A percentile compares a stretch with the other conserved stretches of the same genome.
These are phyloP conservation scores for Epizoanthus stellaris DNA, from an alignment of 92 coral and sea anemone species.

Conservation along the genomic window DNA sequence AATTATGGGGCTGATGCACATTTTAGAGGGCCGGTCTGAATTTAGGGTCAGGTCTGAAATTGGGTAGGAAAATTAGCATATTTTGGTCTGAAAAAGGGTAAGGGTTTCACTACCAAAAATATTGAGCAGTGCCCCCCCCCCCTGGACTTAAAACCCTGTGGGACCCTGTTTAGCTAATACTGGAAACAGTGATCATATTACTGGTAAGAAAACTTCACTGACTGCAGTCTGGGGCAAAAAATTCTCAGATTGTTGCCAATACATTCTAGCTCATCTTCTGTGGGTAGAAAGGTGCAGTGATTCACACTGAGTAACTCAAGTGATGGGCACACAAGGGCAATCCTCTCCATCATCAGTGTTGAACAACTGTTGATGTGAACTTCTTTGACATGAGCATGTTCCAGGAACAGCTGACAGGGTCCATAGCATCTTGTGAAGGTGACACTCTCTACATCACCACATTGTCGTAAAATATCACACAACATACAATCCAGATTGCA, in stretches of 20 bases:
- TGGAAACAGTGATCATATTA: background rate
- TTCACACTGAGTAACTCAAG: constrained; percentile 63
- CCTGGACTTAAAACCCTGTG: too few species aligned
- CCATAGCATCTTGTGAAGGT: constrained; percentile 79
- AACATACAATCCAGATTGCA: constrained; percentile 77
- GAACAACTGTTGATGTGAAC: constrained; percentile 68
- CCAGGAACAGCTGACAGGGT: constrained; percentile 75
- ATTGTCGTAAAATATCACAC: constrained; percentile 55
- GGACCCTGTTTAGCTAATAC: background rate
- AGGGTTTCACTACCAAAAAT: too few species aligned
- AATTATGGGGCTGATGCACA: too few species aligned
- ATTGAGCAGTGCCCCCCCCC: too few species aligned
- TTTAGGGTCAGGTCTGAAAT: too few species aligned
- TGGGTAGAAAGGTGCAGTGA: constrained; percentile 71
- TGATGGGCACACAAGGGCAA: constrained; percentile 71
- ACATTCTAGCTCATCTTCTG: constrained; percentile 65
- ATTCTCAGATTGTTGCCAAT: constrained; percentile 65
- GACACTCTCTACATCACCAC: constrained; percentile 54
- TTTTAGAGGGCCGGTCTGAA: too few species aligned
- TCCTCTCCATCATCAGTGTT: constrained; percentile 76
- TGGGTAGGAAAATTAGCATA: too few species aligned
- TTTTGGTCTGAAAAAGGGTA: too few species aligned
- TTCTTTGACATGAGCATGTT: constrained; percentile 62
- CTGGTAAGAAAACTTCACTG: constrained; percentile 65
- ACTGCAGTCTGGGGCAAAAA: constrained; percentile 70